Evolutionary conservation across 2,113 vertebrate genomes (phyloP).

Genomic region (Varanus komodoensis): DNA sequence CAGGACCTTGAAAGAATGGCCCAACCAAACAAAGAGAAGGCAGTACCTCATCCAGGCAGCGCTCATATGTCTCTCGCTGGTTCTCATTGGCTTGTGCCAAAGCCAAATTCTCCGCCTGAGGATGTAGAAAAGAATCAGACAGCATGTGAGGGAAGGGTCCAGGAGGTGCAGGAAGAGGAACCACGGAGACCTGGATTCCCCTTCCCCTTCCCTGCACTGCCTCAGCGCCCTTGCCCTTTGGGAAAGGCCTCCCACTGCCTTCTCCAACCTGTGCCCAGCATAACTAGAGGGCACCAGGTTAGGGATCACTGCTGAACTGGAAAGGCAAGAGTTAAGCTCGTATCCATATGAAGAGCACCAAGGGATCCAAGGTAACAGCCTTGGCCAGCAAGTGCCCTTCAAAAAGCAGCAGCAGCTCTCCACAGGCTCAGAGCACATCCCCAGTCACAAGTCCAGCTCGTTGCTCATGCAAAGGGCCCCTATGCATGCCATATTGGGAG

Average conservation of each 20-base stretch:
- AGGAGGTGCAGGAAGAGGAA: background rate
- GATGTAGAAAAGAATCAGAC: slow-evolving; percentile 19
- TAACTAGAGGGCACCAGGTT: too few relatives aligned
- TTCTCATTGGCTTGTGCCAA: slow-evolving; percentile 93
- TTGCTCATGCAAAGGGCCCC: background rate
- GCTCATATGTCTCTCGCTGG: slow-evolving; percentile 93
- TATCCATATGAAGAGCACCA: background rate
- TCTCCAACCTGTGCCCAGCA: too few relatives aligned
- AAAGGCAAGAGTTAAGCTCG: background rate
- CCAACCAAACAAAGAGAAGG: background rate
- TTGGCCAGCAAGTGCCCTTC: background rate
- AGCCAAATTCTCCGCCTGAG: slow-evolving; percentile 90
- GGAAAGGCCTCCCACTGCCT: background rate
- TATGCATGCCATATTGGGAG: background rate
- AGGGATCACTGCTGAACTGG: too few relatives aligned
- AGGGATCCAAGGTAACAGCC: background rate
- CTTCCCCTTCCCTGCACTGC: background rate
- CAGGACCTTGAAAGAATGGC: background rate
- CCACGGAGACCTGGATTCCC: too few relatives aligned
- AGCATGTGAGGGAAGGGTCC: background rate
- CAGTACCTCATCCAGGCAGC: slow-evolving; percentile 92
- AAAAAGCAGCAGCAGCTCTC: background rate
- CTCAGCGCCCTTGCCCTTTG: background rate
- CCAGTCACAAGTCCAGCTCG: background rate
- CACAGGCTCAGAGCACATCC: background rate